Conservation (phyloP, 2,113 vertebrate genomes). For the Menidia beryllina region DNA sequence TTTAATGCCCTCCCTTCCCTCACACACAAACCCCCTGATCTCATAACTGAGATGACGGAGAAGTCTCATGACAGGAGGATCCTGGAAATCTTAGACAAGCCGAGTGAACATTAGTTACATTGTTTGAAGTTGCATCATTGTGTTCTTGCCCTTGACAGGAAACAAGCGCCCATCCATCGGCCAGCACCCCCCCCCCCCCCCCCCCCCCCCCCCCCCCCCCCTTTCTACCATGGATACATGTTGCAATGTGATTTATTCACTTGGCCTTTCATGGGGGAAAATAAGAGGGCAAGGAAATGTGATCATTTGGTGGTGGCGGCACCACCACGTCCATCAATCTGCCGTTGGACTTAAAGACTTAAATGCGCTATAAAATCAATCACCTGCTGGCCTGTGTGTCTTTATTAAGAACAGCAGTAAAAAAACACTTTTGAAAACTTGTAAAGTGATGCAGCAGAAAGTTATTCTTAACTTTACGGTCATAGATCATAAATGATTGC, state of each 20-base stretch:
- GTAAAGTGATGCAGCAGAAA: not conserved
- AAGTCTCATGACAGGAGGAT: slow-evolving; percentile 11
- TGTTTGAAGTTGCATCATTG: slow-evolving; percentile 8
- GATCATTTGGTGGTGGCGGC: slow-evolving; percentile 26
- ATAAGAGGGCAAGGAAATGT: slow-evolving; percentile 33
- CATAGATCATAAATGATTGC: not conserved
- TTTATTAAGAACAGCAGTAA: not conserved
- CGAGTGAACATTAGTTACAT: not conserved
- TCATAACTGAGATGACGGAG: slow-evolving; percentile 7
- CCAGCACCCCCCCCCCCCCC: not conserved
- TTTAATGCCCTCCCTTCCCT: slow-evolving; percentile 9
- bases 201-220: too few species aligned
- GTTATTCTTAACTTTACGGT: not conserved
- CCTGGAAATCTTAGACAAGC: slow-evolving; percentile 14
- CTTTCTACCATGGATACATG: not conserved
- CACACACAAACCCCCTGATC: not conserved
- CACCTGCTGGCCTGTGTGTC: too few species aligned
- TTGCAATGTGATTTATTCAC: slow-evolving; percentile 46
- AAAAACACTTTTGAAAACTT: not conserved
- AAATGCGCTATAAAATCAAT: not conserved
- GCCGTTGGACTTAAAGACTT: slow-evolving; percentile 29
- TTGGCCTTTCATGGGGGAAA: not conserved
- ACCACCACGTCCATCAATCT: slow-evolving; percentile 1
- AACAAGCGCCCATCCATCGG: not conserved
- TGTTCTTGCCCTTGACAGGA: slow-evolving; percentile 9